Base-by-base conservation (phyloP, 2,888 invertebrate genomes). In the Hypolimnas misippus region DNA sequence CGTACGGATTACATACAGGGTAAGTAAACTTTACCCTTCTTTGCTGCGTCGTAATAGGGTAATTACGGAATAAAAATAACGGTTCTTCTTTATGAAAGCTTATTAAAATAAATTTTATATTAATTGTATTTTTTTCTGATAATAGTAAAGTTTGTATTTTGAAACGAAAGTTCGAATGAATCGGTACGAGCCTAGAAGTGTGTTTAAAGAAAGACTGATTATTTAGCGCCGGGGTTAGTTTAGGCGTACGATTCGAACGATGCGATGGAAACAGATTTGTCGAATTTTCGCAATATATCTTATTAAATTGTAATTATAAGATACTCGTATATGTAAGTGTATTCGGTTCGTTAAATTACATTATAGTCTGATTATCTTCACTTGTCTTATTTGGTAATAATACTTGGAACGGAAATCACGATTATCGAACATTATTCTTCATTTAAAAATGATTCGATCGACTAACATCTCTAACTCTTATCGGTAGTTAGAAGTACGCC, bases 291-390 rank as follows among this genome's bases (percentile, higher is more conserved):
- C 57, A 46, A 46, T 46, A 21, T 46, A 46, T 46, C 44, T 46
- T 66, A 63, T 65, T 63, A 52, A 58, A 52, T 63, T 7, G 21
- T 66, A 61, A 66, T 68, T 59, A 57, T 61, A 66, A 59, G 62
- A 44, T 46, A 49, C 77, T 57, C 46, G 38, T 44, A 38, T 63
- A 61, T 76, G 73, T 77, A 75, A 75, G 64, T 67, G 54, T 21
- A 21, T 44, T 56, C 44, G 57, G 35, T 49, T 29, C 25, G 14
- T n/a, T 49, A 29, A 49, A 49, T 49, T 49, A 49, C 29, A 49
- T 14, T 49, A n/a, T n/a, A n/a, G n/a, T n/a, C n/a, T n/a, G n/a
- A n/a, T n/a, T n/a, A n/a, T n/a, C n/a, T n/a, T n/a, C n/a, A n/a
- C n/a, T n/a, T n/a, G n/a, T n/a, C n/a, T n/a, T n/a, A n/a, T n/a